Percentiles rank a stretch among this genome's conserved stretches.
phyloP scores from a whole-genome alignment of 2,113 vertebrate species.

The Todiramphus saurophagus region DNA sequence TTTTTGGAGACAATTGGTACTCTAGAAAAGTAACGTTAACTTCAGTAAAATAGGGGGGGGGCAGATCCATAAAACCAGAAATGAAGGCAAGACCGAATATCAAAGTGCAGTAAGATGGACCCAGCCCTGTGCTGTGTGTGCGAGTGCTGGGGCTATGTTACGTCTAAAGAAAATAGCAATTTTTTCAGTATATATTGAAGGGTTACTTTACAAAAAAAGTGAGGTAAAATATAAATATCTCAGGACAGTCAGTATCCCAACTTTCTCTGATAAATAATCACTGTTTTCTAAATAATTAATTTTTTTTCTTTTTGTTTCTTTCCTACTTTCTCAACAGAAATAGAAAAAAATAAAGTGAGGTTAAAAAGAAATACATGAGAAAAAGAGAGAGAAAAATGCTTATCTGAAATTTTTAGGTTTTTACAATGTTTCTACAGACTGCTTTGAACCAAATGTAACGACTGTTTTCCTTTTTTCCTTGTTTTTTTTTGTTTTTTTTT shows the following conservation, averaged over 20 bases:
- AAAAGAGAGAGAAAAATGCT: neutral
- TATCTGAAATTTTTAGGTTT: neutral
- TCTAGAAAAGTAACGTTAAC: neutral
- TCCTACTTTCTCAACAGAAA: neutral
- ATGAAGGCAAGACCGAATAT: neutral
- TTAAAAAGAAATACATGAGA: neutral
- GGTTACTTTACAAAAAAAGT: neutral
- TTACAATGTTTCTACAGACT: too few relatives aligned
- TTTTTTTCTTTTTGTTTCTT: neutral
- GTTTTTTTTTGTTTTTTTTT: too few relatives aligned
- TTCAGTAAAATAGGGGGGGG: neutral
- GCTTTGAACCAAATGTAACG: too few relatives aligned
- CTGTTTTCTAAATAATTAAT: too few relatives aligned
- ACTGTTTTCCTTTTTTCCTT: too few relatives aligned
- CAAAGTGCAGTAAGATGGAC: neutral
- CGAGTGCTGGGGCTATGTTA: rapidly evolving
- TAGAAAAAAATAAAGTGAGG: neutral
- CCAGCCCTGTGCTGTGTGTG: neutral
- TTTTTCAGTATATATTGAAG: neutral
- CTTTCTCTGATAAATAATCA: neutral
- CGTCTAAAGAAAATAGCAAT: neutral
- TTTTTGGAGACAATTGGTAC: neutral
- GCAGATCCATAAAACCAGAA: neutral
- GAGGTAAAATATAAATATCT: neutral
- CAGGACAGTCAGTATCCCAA: neutral